phyloP scores from a whole-genome alignment of 1,140 invertebrate species.

The Caenorhabditis tropicalis region DNA sequence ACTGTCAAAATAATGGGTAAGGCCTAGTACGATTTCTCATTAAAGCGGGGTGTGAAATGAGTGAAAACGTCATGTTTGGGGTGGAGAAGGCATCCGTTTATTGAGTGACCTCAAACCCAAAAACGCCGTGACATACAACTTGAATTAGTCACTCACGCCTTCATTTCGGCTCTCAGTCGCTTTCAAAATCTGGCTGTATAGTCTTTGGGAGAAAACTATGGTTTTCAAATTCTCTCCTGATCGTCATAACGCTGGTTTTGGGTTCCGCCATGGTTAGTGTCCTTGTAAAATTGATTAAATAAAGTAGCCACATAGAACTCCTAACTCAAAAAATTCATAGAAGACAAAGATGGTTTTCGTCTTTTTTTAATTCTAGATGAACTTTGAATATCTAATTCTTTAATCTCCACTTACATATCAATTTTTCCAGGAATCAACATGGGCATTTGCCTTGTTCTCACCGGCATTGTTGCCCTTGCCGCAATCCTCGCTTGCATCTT shows the following conservation, averaged over 20 bases:
- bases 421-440: neutral
- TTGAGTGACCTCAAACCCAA: too few species aligned
- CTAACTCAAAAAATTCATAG: too few species aligned
- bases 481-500: neutral
- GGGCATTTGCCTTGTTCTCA: neutral
- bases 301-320: too few species aligned
- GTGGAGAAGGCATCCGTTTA: too few species aligned
- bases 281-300: neutral
- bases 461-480: neutral
- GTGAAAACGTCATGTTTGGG: neutral
- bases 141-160: neutral
- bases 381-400: too few species aligned
- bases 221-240: neutral
- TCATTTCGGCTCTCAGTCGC: neutral
- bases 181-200: neutral
- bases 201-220: neutral
- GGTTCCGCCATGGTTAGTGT: neutral
- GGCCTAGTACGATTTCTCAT: too few species aligned
- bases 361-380: too few species aligned
- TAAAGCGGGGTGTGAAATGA: too few species aligned
- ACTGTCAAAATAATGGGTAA: neutral
- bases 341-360: too few species aligned
- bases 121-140: too few species aligned
- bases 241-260: neutral
- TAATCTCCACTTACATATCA: too few species aligned